phyloP scores from a whole-genome alignment of 2,888 invertebrate species.

The Lydus trimaculatus region DNA sequence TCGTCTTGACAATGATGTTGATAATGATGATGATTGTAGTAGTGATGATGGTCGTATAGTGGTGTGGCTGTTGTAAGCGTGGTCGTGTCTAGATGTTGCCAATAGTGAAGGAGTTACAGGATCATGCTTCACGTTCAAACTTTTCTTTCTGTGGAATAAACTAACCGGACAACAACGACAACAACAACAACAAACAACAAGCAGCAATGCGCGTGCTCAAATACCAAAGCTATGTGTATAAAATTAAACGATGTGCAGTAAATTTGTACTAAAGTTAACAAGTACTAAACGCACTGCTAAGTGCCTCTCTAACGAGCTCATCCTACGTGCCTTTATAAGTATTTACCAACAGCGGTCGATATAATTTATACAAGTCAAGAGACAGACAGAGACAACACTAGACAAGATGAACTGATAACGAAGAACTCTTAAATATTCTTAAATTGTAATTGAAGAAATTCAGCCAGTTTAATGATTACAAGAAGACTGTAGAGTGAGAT shows the following conservation, averaged over 20 bases:
- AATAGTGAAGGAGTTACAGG: neutral
- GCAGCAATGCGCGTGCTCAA: conserved; percentile 25
- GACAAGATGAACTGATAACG: conserved; percentile 14
- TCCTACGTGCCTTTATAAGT: conserved; percentile 36
- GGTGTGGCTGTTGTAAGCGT: conserved; percentile 16
- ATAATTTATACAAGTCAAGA: conserved; percentile 16
- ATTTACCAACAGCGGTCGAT: conserved; percentile 19
- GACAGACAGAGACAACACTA: neutral
- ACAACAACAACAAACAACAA: conserved; percentile 1
- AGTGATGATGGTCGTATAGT: neutral
- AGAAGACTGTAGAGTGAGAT: neutral
- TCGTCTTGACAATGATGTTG: neutral
- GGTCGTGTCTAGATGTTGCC: conserved; percentile 13
- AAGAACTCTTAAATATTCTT: conserved; percentile 19
- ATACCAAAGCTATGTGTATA: conserved; percentile 33
- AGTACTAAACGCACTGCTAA: conserved; percentile 44
- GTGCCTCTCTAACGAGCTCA: conserved; percentile 40
- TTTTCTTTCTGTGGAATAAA: neutral
- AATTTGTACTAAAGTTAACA: conserved; percentile 45
- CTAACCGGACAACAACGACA: neutral
- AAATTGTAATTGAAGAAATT: neutral
- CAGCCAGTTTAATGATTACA: neutral
- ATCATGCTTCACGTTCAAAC: conserved; percentile 1
- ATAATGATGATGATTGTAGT: neutral
- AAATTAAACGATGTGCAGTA: conserved; percentile 44